Base-by-base conservation (phyloP, 2,797 vertebrate species). In the Siniperca obscura region DNA sequence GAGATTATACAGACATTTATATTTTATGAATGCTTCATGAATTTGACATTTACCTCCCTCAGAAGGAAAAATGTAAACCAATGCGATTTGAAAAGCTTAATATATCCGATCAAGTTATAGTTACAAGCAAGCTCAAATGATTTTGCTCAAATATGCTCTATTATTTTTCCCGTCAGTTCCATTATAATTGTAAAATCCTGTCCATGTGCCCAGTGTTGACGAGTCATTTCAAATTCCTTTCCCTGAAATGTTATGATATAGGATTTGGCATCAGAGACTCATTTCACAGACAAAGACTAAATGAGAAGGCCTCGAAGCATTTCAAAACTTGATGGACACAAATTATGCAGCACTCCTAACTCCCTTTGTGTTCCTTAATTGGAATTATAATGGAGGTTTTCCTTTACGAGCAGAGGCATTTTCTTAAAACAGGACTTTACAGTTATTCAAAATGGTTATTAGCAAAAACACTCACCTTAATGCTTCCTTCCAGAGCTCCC, bases 281-380 rank as follows among this genome's bases (percentile, higher is more conserved):
- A 90, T 91, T 92, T 86, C 78, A 70, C 86, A 90, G 90, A 95
- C 93, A 94, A 93, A 95, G 94, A 91, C 88, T 90, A 93, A 93
- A 93, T 92, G 91, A 93, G 93, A 93, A 93, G 84, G 91, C 92
- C 89, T 93, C 85, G 70, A 90, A 93, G 93, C 94, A 91, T 94
- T 95, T 93, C 91, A 84, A 77, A 93, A 94, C 87, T 92, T 93
- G 94, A 95, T 95, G 92, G 95, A 93, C 91, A 93, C 91, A 95
- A 95, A 95, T 94, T 94, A 93, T 91, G 91, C 91, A 82, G 87
- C 89, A 83, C 91, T 92, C 91, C 87, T 87, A 90, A 92, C 90
- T 93, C 84, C 88, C 87, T 94, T 95, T 95, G 95, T 94, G 91
- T 91, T 91, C 77, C 78, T 87, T 95, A 93, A 94, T 95, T 93